A percentile compares a stretch with the other conserved stretches of the same genome.
phyloP scores from a whole-genome alignment of 2,113 vertebrate genomes.

The Apeltes quadracus region DNA sequence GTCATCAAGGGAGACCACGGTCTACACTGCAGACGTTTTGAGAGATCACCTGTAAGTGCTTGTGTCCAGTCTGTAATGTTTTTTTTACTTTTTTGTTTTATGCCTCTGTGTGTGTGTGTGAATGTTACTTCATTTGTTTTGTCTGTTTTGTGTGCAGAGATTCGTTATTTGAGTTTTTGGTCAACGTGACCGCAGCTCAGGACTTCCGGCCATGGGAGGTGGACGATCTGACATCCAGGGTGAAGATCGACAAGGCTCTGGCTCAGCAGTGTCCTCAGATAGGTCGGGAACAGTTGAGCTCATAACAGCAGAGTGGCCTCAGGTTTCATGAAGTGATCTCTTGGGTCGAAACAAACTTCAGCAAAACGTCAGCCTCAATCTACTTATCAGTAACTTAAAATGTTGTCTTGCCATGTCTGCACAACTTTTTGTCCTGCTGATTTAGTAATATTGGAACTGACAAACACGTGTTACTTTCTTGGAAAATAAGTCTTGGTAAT shows the following conservation, averaged over 20 bases:
- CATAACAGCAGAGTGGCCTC: background rate
- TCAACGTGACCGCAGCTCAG: slow-evolving; percentile 89
- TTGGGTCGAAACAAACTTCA: background rate
- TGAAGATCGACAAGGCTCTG: slow-evolving; percentile 86
- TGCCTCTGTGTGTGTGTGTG: background rate
- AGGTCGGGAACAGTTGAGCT: slow-evolving; percentile 65
- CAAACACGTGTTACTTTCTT: background rate
- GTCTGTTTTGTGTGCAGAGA: slow-evolving; percentile 83
- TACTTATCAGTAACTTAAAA: too few species aligned
- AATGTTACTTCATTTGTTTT: background rate
- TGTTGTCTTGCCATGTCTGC: background rate
- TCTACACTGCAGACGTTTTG: slow-evolving; percentile 87
- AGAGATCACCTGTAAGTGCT: slow-evolving; percentile 87
- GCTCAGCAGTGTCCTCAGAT: slow-evolving; percentile 88
- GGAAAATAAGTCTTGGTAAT: too few species aligned
- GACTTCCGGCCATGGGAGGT: slow-evolving; percentile 95
- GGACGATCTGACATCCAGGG: slow-evolving; percentile 77
- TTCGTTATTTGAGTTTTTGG: slow-evolving; percentile 88
- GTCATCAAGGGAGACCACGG: slow-evolving; percentile 87
- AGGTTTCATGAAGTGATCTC: too few species aligned
- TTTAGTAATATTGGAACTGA: background rate
- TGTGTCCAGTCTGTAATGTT: background rate
- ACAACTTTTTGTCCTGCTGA: background rate
- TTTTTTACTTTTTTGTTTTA: background rate
- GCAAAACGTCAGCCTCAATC: background rate